A percentile compares a stretch with the other conserved stretches of the same genome.
Evolutionary conservation across 1,140 invertebrate species (phyloP).

Genomic region (Galleria mellonella): DNA sequence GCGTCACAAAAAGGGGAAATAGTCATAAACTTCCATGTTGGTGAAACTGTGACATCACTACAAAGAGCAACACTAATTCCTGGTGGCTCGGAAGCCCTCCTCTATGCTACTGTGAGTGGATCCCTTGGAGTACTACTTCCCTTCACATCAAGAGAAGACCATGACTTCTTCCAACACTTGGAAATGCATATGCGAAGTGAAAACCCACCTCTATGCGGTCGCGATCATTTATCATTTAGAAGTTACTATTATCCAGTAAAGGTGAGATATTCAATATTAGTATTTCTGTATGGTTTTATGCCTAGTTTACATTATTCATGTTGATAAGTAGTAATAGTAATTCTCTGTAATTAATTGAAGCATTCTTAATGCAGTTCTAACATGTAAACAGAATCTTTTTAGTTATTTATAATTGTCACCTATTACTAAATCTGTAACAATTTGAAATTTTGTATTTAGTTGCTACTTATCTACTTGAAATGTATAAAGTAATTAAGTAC

Average conservation of each 20-base stretch:
- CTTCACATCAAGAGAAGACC: conserved; percentile 98
- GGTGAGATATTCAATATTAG: conserved; percentile 70
- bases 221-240: conserved; percentile 97
- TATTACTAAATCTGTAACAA: too few species aligned
- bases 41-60: conserved; percentile 92
- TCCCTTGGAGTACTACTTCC: conserved; percentile 97
- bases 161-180: conserved; percentile 99
- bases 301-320: not conserved
- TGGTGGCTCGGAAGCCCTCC: conserved; percentile 95
- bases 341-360: too few species aligned
- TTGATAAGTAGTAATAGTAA: too few species aligned
- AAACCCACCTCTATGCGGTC: conserved; percentile 95
- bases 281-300: too few species aligned
- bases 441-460: too few species aligned
- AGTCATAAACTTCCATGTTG: conserved; percentile 95
- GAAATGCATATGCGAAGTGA: conserved; percentile 99
- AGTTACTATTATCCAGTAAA: conserved; percentile 99
- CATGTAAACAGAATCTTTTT: too few species aligned
- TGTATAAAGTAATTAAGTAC: too few species aligned
- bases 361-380: too few species aligned
- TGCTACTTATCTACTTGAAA: too few species aligned
- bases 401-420: too few species aligned
- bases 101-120: conserved; percentile 97
- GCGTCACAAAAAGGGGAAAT: conserved; percentile 98
- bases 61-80: conserved; percentile 98